phyloP scores from a whole-genome alignment of 2,797 vertebrate genomes.

The Pangasius macronema region DNA sequence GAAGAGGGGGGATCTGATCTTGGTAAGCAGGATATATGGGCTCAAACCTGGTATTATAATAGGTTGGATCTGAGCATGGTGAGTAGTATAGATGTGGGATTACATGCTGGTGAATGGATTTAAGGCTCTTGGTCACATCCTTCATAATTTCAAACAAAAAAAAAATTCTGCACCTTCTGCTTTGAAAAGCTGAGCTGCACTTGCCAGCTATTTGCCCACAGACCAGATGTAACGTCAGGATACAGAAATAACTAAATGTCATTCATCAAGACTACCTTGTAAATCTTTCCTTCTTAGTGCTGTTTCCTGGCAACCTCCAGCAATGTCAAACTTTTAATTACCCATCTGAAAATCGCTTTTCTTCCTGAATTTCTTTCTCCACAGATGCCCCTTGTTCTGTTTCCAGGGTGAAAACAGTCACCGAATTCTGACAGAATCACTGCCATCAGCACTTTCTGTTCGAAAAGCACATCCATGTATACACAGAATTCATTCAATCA shows the following conservation, averaged over 20 bases:
- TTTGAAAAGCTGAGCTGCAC: neutral
- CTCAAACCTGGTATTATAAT: too few relatives aligned
- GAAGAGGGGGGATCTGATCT: neutral
- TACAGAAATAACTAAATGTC: constrained; percentile 22
- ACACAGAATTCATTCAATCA: neutral
- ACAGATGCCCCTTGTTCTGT: constrained; percentile 1
- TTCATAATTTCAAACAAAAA: neutral
- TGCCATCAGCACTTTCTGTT: neutral
- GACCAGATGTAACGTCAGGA: neutral
- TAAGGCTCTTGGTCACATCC: neutral
- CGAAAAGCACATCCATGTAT: neutral
- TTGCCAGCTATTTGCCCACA: neutral
- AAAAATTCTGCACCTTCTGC: neutral
- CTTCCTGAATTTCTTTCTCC: neutral
- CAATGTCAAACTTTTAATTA: constrained; percentile 22
- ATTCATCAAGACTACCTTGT: constrained; percentile 7
- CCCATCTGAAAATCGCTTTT: neutral
- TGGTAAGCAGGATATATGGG: too few relatives aligned
- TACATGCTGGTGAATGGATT: neutral
- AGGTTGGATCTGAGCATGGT: neutral
- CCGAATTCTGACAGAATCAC: neutral
- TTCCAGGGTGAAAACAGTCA: neutral
- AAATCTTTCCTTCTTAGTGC: constrained; percentile 8
- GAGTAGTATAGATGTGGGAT: too few relatives aligned
- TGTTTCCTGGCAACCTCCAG: constrained; percentile 41